These are phyloP conservation scores for Hemiscyllium ocellatum DNA, from an alignment of 2,113 vertebrate genomes.

Conservation along the genomic window DNA sequence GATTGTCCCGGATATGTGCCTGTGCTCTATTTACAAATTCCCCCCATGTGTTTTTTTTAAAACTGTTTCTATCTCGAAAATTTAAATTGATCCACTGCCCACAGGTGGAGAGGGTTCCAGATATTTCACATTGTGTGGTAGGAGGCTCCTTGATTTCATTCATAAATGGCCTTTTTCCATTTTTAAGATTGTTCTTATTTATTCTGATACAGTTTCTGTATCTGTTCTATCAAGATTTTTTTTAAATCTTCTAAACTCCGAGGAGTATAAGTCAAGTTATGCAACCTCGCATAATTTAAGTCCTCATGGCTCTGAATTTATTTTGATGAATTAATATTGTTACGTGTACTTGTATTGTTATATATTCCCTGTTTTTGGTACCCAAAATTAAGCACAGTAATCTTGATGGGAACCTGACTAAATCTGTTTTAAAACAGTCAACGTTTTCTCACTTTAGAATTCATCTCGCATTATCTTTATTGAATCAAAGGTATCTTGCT, in stretches of 20 bases:
- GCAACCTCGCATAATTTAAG: not conserved
- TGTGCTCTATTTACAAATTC: not conserved
- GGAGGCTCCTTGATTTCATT: not conserved
- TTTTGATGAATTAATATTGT: not conserved
- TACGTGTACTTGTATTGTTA: not conserved
- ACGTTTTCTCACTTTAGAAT: not conserved
- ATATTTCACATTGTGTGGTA: not conserved
- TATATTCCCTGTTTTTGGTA: not conserved
- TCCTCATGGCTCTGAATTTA: not conserved
- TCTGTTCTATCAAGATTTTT: not conserved
- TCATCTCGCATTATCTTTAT: not conserved
- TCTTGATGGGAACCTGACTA: too few species aligned
- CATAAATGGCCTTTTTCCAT: not conserved
- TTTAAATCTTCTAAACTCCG: not conserved
- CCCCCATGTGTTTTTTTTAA: not conserved
- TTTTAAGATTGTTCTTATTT: not conserved
- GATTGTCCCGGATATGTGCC: not conserved
- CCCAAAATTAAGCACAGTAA: not conserved
- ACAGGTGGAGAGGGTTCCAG: not conserved
- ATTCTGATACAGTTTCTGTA: not conserved
- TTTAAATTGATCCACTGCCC: not conserved
- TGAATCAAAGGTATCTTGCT: not conserved
- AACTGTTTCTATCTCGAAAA: not conserved
- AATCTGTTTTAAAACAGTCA: not conserved
- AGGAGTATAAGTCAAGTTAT: not conserved